Conservation (phyloP, 2,113 vertebrate species). For the Nesoenas mayeri region DNA sequence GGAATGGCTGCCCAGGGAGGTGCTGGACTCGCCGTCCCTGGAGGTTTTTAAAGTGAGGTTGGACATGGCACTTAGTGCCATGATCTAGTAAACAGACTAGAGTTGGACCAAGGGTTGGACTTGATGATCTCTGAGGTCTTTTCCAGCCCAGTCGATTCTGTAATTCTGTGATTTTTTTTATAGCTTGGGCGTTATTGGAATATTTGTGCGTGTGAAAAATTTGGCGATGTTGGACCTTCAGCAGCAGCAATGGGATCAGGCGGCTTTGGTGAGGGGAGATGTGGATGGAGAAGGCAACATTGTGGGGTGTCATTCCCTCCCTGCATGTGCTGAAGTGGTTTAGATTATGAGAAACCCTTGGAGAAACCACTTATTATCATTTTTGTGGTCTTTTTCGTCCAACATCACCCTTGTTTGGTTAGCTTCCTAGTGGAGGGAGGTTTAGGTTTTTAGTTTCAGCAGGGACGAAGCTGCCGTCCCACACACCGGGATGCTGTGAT, state of each 20-base stretch:
- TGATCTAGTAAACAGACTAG: no score
- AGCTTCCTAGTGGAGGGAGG: neutral
- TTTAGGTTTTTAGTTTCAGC: accelerated
- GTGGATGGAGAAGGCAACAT: neutral
- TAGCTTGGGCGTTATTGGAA: neutral
- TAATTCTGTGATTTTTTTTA: neutral
- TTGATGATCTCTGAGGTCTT: no score
- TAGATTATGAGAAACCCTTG: neutral
- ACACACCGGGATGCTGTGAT: neutral
- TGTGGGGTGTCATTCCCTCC: neutral
- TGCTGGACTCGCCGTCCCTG: no score
- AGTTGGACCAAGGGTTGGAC: no score
- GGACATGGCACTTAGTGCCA: no score
- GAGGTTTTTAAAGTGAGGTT: no score
- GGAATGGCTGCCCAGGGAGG: no score
- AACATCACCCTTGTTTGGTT: neutral
- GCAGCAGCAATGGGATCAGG: neutral
- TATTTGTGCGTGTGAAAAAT: accelerated
- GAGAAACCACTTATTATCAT: neutral
- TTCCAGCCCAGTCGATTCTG: no score
- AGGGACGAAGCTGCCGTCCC: no score
- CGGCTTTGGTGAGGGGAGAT: neutral
- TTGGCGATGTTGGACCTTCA: accelerated
- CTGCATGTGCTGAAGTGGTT: neutral
- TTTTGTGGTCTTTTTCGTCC: neutral